Percentiles rank a stretch among this genome's conserved stretches.
Conservation (phyloP, 2,888 invertebrate genomes). For the Folsomia manolachei region DNA sequence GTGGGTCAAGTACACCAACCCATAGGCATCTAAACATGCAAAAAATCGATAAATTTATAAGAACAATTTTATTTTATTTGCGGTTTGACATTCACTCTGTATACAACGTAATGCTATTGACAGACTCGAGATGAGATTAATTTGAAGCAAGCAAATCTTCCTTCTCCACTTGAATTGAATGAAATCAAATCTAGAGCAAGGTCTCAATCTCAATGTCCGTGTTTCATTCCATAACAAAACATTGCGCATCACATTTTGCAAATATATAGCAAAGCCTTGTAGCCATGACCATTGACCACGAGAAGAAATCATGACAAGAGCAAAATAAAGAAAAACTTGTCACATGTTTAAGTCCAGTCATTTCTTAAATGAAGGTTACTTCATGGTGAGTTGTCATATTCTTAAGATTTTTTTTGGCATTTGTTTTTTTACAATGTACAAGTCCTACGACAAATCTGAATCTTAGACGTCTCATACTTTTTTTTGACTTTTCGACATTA, state of each 20-base stretch:
- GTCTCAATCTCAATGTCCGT: background rate
- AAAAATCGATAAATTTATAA: too few species aligned
- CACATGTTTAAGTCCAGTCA: too few species aligned
- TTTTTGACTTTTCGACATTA: too few species aligned
- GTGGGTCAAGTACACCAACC: background rate
- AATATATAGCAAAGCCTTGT: too few species aligned
- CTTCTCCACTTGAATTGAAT: background rate
- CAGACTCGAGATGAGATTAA: background rate
- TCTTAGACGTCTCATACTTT: too few species aligned
- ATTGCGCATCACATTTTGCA: background rate
- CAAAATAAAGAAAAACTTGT: background rate
- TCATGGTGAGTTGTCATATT: too few species aligned
- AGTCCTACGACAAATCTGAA: too few species aligned
- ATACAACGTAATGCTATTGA: background rate
- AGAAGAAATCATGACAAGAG: background rate
- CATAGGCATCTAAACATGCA: background rate
- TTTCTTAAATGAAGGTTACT: too few species aligned
- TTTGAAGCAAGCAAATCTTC: background rate
- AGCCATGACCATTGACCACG: background rate
- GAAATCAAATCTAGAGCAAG: background rate
- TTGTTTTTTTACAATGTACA: too few species aligned
- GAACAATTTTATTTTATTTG: background rate
- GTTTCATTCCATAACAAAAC: background rate
- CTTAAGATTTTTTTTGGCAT: too few species aligned
- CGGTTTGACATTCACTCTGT: background rate